Evolutionary conservation across 2,888 invertebrate genomes (phyloP).

Genomic region (Ophion ventricosus): DNA sequence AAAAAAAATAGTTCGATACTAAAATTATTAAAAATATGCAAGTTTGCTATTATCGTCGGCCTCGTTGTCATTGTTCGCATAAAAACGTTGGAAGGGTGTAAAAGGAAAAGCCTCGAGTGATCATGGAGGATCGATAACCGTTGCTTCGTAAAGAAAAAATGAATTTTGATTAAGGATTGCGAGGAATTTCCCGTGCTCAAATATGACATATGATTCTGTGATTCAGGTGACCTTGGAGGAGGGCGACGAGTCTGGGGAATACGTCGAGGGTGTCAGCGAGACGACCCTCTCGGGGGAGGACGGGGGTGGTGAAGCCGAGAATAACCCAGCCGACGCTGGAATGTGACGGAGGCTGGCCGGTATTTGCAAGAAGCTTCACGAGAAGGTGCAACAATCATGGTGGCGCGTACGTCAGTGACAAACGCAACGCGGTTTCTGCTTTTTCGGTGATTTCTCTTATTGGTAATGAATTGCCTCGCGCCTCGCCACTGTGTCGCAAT

Average conservation of each 20-base stretch:
- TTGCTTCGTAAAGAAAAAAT: too few relatives aligned
- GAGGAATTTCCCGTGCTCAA: too few relatives aligned
- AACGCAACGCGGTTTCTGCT: conserved; percentile 46
- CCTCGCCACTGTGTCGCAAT: conserved; percentile 41
- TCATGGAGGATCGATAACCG: too few relatives aligned
- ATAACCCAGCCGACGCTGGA: conserved; percentile 85
- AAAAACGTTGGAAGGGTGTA: too few relatives aligned
- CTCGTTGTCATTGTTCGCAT: not conserved
- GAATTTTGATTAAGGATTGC: too few relatives aligned
- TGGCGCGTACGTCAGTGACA: conserved; percentile 91
- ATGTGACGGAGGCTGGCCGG: conserved; percentile 97
- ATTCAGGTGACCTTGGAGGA: conserved; percentile 93
- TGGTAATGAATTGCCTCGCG: conserved; percentile 44
- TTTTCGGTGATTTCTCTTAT: conserved; percentile 58
- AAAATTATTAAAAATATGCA: not conserved
- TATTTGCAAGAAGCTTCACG: conserved; percentile 95
- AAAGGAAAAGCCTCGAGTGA: too few relatives aligned
- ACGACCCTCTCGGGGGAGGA: conserved; percentile 79
- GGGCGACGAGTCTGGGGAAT: conserved; percentile 89
- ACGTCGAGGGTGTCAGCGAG: conserved; percentile 82
- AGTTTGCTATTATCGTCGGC: not conserved
- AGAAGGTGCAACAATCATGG: conserved; percentile 93
- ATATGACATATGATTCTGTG: not conserved
- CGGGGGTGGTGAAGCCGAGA: conserved; percentile 83
- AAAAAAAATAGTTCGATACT: not conserved